Evolutionary conservation across 2,113 vertebrate genomes (phyloP).

Genomic region (Gymnocephalus cernua): DNA sequence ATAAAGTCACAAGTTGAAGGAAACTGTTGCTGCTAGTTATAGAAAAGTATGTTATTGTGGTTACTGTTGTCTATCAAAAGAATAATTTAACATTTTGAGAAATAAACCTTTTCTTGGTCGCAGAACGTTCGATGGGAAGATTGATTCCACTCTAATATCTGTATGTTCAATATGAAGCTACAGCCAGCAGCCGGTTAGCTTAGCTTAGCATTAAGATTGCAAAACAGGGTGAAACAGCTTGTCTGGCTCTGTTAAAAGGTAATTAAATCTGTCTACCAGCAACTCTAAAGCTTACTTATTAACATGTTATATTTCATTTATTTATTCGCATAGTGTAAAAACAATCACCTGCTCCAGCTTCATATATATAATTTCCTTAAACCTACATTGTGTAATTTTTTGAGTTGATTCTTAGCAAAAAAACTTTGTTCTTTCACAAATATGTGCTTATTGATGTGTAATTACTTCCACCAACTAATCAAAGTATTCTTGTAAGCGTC

Average conservation of each 20-base stretch:
- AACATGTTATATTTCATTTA: neutral
- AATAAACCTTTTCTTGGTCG: slow-evolving; percentile 2
- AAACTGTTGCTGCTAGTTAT: slow-evolving; percentile 5
- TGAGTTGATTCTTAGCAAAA: too few species aligned
- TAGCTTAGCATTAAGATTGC: neutral
- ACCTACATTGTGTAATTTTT: too few species aligned
- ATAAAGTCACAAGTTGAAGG: neutral
- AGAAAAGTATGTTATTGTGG: neutral
- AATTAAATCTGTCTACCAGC: neutral
- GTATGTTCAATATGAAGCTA: slow-evolving; percentile 1
- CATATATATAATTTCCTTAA: too few species aligned
- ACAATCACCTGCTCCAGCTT: neutral
- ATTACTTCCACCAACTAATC: too few species aligned
- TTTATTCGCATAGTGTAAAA: neutral
- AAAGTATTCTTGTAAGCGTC: too few species aligned
- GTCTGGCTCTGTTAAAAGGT: neutral
- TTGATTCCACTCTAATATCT: neutral
- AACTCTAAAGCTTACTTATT: neutral
- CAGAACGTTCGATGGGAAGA: neutral
- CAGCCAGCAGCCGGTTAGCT: neutral
- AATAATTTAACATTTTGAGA: slow-evolving; percentile 18
- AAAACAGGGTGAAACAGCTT: slow-evolving; percentile 2
- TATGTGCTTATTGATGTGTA: too few species aligned
- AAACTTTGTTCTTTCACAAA: too few species aligned
- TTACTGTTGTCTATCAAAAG: neutral